Evolutionary conservation across 2,888 invertebrate species (phyloP).

Genomic region (Nemotelus nigrinus): DNA sequence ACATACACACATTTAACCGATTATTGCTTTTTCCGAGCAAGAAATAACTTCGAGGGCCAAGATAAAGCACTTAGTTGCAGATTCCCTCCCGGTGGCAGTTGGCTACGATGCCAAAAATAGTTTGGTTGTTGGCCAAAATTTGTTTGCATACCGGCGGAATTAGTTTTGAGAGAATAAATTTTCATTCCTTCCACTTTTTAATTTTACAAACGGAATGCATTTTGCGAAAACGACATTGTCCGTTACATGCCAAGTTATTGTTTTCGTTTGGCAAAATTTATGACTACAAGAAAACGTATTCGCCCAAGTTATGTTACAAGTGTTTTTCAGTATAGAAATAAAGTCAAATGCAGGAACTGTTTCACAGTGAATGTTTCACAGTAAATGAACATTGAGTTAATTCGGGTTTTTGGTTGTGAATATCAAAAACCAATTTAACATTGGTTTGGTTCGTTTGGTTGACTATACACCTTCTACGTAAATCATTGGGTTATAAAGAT

Average conservation of each 20-base stretch:
- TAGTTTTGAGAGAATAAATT: slow-evolving; percentile 39
- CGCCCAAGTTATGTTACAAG: too few relatives aligned
- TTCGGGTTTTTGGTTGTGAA: too few relatives aligned
- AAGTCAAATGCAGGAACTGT: too few relatives aligned
- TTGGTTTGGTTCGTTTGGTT: too few relatives aligned
- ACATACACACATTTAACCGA: neutral
- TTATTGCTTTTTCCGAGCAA: slow-evolving; percentile 14
- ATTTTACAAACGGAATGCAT: slow-evolving; percentile 1
- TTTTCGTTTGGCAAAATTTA: slow-evolving; percentile 26
- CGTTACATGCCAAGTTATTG: slow-evolving; percentile 36
- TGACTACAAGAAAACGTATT: slow-evolving; percentile 15
- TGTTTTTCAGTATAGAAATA: too few relatives aligned
- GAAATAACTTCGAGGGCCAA: slow-evolving; percentile 12
- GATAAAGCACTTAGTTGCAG: slow-evolving; percentile 29
- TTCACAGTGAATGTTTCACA: too few relatives aligned
- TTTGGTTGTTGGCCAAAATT: slow-evolving; percentile 40
- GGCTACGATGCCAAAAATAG: slow-evolving; percentile 34
- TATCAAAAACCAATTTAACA: too few relatives aligned
- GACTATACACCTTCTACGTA: too few relatives aligned
- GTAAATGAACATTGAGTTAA: too few relatives aligned
- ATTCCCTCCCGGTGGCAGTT: slow-evolving; percentile 15
- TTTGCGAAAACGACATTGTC: slow-evolving; percentile 33
- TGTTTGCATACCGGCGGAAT: slow-evolving; percentile 34
- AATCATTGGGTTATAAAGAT: too few relatives aligned
- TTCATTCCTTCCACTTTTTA: slow-evolving; percentile 34